A percentile compares a stretch with the other conserved stretches of the same genome.
Evolutionary conservation across 2,888 invertebrate species (phyloP).

Genomic region (Thymelicus sylvestris): DNA sequence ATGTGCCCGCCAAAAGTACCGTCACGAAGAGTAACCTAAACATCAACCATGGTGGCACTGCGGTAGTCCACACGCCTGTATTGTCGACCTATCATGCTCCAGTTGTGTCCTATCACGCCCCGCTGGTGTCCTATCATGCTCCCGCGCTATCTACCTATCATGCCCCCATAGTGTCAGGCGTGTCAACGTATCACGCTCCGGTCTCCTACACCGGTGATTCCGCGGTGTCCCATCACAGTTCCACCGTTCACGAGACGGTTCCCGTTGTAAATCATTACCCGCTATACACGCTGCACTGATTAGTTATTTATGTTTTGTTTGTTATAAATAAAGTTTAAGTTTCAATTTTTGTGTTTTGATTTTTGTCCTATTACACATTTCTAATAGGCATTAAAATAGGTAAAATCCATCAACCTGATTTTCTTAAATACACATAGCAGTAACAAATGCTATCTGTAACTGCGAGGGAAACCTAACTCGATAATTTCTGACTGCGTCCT

Average conservation of each 20-base stretch:
- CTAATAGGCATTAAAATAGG: too few species aligned
- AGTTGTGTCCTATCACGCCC: slow-evolving; percentile 46
- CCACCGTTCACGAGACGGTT: slow-evolving; percentile 71
- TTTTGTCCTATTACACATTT: neutral
- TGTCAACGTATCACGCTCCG: slow-evolving; percentile 42
- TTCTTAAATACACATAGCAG: too few species aligned
- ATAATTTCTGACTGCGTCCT: too few species aligned
- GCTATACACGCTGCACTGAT: slow-evolving; percentile 58
- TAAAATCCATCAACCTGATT: too few species aligned
- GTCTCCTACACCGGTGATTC: slow-evolving; percentile 62
- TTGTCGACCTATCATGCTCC: slow-evolving; percentile 47
- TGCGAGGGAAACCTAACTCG: too few species aligned
- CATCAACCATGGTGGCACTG: slow-evolving; percentile 62
- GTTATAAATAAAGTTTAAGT: slow-evolving; percentile 27
- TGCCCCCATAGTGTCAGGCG: slow-evolving; percentile 42
- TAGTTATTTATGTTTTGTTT: slow-evolving; percentile 31
- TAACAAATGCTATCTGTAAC: too few species aligned
- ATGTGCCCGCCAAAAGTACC: slow-evolving; percentile 54
- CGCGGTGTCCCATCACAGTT: slow-evolving; percentile 78
- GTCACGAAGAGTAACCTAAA: slow-evolving; percentile 69
- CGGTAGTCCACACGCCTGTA: slow-evolving; percentile 46
- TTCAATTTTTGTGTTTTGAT: slow-evolving; percentile 6
- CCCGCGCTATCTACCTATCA: slow-evolving; percentile 47
- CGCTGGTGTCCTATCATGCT: slow-evolving; percentile 45
- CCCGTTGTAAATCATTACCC: slow-evolving; percentile 59